Evolutionary conservation across 2,113 vertebrate genomes (phyloP), one percentile per base, ranked within the genome.

Genomic region (Nymphicus hollandicus): DNA sequence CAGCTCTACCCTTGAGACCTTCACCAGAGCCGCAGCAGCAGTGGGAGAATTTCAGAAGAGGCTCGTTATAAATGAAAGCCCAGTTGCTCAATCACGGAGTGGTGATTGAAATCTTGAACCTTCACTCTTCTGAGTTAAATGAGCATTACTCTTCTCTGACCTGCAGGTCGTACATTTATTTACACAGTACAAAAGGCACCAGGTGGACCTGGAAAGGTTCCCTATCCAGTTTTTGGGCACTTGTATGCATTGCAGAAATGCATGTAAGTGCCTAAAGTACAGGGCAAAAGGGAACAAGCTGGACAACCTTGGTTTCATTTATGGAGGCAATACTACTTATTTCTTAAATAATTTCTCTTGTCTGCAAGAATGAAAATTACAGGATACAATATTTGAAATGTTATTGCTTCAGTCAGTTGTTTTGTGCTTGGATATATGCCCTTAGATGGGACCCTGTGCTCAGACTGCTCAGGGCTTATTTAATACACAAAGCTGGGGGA

Each of bases 211-310:
- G 74, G 66, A 68, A 50, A 46, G 29, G n/a, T 14, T 82, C 23
- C 71, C 15, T 5, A 19, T 23, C 52, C 81, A 19, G 11, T 71
- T 61, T 58, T 35, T 7, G 56, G 56, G 56, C 33, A 58, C 56
- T 58, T 58, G 56, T 58, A 58, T 28, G 35, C 17, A 5, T 22
- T 39, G 23, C 20, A 63, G 29, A 49, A 44, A 53, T 4, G 11
- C 13, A 25, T 23, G 19, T 13, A 2, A 3, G n/a, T 0, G 1
- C 33, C 35, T 25, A 3, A n/a, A 24, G 25, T 8, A 27, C 55
- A 19, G 60, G 17, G 58, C 24, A 47, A 35, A 76, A 4, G 19
- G 19, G 19, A 43, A 68, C 28, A 13, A 79, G 18, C 22, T 61
- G 73, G 44, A 31, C 7, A 47, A 3, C 3, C 5, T 25, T 13